Evolutionary conservation across 2,113 vertebrate species (phyloP), one percentile per base, ranked within the genome.

Genomic region (Gopherus flavomarginatus): DNA sequence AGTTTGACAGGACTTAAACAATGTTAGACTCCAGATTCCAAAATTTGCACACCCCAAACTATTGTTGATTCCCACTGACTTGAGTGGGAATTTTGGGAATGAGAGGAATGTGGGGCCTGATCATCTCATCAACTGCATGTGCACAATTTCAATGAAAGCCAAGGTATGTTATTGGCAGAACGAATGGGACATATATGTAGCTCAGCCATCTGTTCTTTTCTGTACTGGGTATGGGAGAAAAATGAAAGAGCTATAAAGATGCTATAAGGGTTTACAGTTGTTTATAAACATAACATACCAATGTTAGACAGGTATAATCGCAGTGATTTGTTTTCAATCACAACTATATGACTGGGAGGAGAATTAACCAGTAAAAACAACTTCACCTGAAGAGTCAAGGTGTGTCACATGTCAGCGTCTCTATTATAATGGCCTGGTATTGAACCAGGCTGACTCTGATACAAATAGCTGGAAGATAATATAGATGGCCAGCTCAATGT

Each of bases 401-500:
- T 0, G 1, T 53, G 35, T 27, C 29, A 79, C 35, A 42, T 65
- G 13, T 57, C 7, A 62, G 19, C 10, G 35, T 93, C 5, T 6
- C 38, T 38, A 31, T 19, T 13, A 42, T 83, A 89, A 91, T 0
- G 0, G 27, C 27, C 49, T 31, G 0, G 26, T 1, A 26, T 93
- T 92, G 83, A 95, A 91, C 38, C 44, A 85, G 85, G n/a, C 57
- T 53, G 57, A 26, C 86, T 90, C 57, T 27, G 12, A 49, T 3
- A 35, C 9, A 83, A 65, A 87, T 3, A 69, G 35, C 92, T 16
- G 42, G 8, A 52, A 11, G 16, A 86, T 11, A 90, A 26, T 35
- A 79, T 11, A 81, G 47, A 57, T 5, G 4, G 38, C 13, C 3
- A 5, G n/a, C 49, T 82, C 21, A 26, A 52, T 56, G 47, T 27